Evolutionary conservation across 92 coral and sea anemone species (phyloP), one percentile per base, ranked within the genome.

Genomic region (Bergia sp.): DNA sequence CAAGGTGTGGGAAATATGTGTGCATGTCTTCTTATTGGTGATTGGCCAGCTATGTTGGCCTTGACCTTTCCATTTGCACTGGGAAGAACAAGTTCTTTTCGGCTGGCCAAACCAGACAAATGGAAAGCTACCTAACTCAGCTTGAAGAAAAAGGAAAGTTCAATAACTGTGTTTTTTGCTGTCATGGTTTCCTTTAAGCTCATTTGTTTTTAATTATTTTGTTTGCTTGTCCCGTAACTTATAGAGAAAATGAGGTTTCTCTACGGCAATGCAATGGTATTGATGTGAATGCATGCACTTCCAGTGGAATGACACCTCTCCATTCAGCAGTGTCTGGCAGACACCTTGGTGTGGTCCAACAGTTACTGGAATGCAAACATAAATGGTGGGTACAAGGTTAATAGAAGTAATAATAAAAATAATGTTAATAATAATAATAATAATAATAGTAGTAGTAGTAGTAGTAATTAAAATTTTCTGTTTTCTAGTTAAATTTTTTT

Each of bases 231-330:
- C 69, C 37, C 61, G 13, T 3, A 49, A 39, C 21, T n/a, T 61
- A 11, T 53, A 84, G 87, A 69, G 87, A 84, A 43, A 93, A 96
- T 76, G 92, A 93, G 36, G 94, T 77, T 41, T 90, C 82, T 42
- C 89, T 89, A 7, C 18, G 76, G 43, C 94, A 90, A 13, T 97
- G 99, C 85, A 91, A 91, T 88, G 94, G 96, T 23, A 81, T 97
- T 57, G 94, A 97, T 55, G 47, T 94, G 66, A 94, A 94, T 88
- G 93, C 95, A 23, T 91, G 94, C 18, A 97, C 98, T 40, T 86
- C 98, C 44, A 97, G 95, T 88, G 98, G 96, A 10, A 95, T 95
- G 97, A 92, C 95, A 9, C 96, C 99, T 23, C 93, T 97, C 8
- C 99, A 97, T 42, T 90, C 92, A 39, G 99, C 99, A 1, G 98